Evolutionary conservation across 2,888 invertebrate genomes (phyloP), one percentile per base, ranked within the genome.

Genomic region (Sesia apiformis): DNA sequence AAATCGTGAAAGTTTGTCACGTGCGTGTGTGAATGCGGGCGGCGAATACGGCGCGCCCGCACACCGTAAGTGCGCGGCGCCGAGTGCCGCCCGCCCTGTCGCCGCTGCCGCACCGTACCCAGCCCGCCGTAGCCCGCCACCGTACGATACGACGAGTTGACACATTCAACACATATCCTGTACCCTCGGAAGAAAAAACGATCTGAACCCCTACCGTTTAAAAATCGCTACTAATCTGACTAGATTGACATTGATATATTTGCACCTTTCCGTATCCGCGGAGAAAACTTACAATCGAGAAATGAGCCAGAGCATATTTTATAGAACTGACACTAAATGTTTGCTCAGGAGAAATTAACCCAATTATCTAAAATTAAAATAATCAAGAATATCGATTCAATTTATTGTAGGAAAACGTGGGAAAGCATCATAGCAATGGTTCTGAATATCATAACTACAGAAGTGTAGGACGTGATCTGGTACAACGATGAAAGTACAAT

Each of bases 1-100:
- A 85, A 81, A 87, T 88, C 88, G 87, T 78, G 76, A 88, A 89
- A 89, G 88, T 89, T 89, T 88, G 83, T 81, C 81, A 82, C 82
- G 83, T 83, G 84, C 71, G 72, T 72, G 67, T 67, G 64, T 61
- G 61, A 72, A 70, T 70, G 75, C 82, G 79, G 81, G 81, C 81
- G 78, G 80, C 75, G 66, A 74, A 61, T 67, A 78, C 81, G 78
- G 83, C 84, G 87, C 89, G 87, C 84, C 89, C 88, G 88, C 87
- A 82, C 88, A 83, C 84, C 79, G 78, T 75, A 75, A 84, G 74
- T 75, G 87, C 87, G 85, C 83, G 83, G 78, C 85, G 83, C 79
- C 82, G 85, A 88, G 76, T 89, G 88, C 86, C 84, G 85, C 84
- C 84, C 84, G 83, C 81, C 82, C 84, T 77, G 69, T 76, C 73